phyloP scores from a whole-genome alignment of 2,888 invertebrate species.

The Agonopterix alstromeriana region DNA sequence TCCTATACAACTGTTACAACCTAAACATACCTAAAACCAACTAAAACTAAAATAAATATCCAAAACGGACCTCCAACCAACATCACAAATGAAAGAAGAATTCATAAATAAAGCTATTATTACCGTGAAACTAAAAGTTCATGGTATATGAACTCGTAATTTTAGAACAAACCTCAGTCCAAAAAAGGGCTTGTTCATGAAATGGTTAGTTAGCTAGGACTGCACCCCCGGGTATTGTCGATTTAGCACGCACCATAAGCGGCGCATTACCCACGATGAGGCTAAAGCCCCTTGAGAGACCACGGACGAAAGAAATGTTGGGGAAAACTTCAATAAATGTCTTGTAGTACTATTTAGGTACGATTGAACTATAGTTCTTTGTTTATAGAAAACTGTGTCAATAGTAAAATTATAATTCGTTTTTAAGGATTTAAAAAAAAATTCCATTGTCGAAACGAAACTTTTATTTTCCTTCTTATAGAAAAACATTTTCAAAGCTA shows the following conservation, averaged over 20 bases:
- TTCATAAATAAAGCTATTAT: slow-evolving; percentile 5
- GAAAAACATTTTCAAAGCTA: neutral
- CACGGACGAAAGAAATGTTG: neutral
- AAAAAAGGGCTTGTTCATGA: slow-evolving; percentile 50
- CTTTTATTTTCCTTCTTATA: neutral
- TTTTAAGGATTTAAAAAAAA: too few relatives aligned
- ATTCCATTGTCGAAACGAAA: too few relatives aligned
- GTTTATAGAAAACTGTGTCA: too few relatives aligned
- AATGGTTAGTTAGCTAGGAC: slow-evolving; percentile 49
- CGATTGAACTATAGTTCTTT: too few relatives aligned
- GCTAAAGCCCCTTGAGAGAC: slow-evolving; percentile 34
- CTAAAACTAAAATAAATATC: too few relatives aligned
- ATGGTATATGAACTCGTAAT: slow-evolving; percentile 35
- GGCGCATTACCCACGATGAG: slow-evolving; percentile 41
- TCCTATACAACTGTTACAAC: too few relatives aligned
- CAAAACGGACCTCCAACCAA: neutral
- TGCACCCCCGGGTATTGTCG: slow-evolving; percentile 60
- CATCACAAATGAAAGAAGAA: neutral
- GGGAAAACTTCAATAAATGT: neutral
- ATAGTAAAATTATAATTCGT: too few relatives aligned
- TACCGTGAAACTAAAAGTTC: slow-evolving; percentile 16
- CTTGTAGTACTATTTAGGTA: too few relatives aligned
- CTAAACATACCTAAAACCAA: too few relatives aligned
- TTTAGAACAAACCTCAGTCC: slow-evolving; percentile 43
- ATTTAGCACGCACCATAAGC: slow-evolving; percentile 75